Conservation (phyloP, 2,113 vertebrate genomes). For the Dolichotis patagonum region DNA sequence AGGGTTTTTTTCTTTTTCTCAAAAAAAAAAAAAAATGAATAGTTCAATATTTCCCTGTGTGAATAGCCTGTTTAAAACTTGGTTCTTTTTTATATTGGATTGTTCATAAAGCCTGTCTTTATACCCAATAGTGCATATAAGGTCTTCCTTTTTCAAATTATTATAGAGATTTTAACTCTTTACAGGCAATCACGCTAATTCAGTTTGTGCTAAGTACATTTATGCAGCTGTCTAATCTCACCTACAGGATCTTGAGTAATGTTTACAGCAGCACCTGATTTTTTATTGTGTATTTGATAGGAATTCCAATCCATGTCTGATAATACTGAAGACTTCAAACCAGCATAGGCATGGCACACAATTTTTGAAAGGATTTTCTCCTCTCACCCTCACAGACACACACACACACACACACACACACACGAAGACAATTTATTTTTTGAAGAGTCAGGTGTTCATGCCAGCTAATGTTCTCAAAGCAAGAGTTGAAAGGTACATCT, state of each 20-base stretch:
- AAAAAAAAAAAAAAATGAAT: too few relatives aligned
- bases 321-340: slow-evolving; percentile 4
- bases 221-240: neutral
- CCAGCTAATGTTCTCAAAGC: neutral
- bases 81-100: neutral
- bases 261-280: neutral
- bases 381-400: too few relatives aligned
- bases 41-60: neutral
- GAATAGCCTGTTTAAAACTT: neutral
- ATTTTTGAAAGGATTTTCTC: neutral
- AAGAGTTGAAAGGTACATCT: slow-evolving; percentile 13
- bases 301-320: neutral
- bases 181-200: neutral
- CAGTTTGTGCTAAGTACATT: neutral
- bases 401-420: too few relatives aligned
- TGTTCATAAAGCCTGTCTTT: neutral
- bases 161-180: slow-evolving; percentile 5
- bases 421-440: slow-evolving; percentile 17
- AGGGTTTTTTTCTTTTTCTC: neutral
- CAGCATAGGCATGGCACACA: neutral
- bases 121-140: neutral
- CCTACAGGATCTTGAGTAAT: neutral
- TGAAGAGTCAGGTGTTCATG: slow-evolving; percentile 23
- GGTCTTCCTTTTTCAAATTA: neutral
- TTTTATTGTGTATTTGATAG: neutral